phyloP scores from a whole-genome alignment of 2,797 vertebrate genomes.

The Manis javanica region DNA sequence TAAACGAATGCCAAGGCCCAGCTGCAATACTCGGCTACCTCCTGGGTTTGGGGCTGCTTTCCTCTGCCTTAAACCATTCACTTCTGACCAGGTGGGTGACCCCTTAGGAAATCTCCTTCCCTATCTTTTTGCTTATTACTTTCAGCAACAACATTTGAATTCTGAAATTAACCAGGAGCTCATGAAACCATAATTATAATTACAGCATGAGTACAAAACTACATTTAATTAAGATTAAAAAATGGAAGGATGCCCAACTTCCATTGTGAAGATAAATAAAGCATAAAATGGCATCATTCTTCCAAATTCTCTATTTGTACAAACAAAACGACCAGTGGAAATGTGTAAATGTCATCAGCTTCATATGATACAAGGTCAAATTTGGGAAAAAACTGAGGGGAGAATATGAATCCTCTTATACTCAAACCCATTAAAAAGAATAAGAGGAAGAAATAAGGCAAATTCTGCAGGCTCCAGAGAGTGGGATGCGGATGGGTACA shows the following conservation, averaged over 20 bases:
- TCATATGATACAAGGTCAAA: neutral
- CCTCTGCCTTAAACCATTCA: neutral
- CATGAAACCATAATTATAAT: constrained; percentile 62
- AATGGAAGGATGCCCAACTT: constrained; percentile 3
- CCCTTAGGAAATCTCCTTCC: constrained; percentile 39
- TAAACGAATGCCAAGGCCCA: neutral
- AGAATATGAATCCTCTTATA: neutral
- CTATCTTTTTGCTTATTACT: constrained; percentile 70
- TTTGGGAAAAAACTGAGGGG: neutral
- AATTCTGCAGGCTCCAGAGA: neutral
- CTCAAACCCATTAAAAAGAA: neutral
- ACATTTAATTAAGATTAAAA: constrained; percentile 57
- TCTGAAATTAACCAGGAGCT: constrained; percentile 52
- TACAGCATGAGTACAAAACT: neutral
- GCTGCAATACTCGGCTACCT: neutral
- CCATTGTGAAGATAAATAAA: neutral
- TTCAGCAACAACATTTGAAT: constrained; percentile 60
- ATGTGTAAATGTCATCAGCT: neutral
- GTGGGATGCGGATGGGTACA: neutral
- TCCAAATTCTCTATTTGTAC: neutral
- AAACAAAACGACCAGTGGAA: constrained; percentile 9
- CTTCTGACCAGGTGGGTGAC: neutral
- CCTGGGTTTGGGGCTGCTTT: neutral
- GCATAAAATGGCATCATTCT: neutral
- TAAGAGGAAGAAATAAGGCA: neutral